Evolutionary conservation across 2,888 invertebrate genomes (phyloP).

Genomic region (Dioctria rufipes): DNA sequence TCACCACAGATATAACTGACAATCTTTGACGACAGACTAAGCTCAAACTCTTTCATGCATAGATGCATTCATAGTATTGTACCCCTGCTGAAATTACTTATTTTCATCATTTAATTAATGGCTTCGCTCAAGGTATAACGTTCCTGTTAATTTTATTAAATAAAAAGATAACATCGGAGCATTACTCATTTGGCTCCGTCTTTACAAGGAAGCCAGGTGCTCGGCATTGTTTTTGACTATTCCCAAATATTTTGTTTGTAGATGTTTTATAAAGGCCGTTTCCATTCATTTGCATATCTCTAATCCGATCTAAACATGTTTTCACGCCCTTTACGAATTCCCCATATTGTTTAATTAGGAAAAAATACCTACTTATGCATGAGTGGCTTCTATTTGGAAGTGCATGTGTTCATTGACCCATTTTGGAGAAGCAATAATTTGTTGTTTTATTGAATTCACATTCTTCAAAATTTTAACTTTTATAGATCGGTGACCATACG

Average conservation of each 20-base stretch:
- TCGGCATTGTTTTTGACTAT: constrained; percentile 6
- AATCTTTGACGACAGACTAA: not conserved
- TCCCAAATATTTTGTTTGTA: not conserved
- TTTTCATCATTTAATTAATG: constrained; percentile 27
- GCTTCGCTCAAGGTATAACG: constrained; percentile 64
- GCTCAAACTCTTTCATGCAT: not conserved
- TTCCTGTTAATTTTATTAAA: constrained; percentile 71
- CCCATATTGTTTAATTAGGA: not conserved
- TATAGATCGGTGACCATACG: too few species aligned
- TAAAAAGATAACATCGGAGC: constrained; percentile 70
- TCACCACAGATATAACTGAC: not conserved
- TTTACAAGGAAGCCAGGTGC: constrained; percentile 34
- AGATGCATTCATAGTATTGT: not conserved
- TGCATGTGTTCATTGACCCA: too few species aligned
- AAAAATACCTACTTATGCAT: not conserved
- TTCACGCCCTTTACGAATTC: not conserved
- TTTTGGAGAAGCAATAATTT: too few species aligned
- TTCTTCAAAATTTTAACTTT: too few species aligned
- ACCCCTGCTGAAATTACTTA: not conserved
- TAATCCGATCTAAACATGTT: not conserved
- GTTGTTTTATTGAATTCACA: too few species aligned
- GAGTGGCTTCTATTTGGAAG: too few species aligned
- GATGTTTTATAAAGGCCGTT: not conserved
- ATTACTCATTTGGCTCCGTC: constrained; percentile 56
- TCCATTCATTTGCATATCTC: not conserved